phyloP scores from a whole-genome alignment of 2,797 vertebrate species.

The Chiloscyllium punctatum region DNA sequence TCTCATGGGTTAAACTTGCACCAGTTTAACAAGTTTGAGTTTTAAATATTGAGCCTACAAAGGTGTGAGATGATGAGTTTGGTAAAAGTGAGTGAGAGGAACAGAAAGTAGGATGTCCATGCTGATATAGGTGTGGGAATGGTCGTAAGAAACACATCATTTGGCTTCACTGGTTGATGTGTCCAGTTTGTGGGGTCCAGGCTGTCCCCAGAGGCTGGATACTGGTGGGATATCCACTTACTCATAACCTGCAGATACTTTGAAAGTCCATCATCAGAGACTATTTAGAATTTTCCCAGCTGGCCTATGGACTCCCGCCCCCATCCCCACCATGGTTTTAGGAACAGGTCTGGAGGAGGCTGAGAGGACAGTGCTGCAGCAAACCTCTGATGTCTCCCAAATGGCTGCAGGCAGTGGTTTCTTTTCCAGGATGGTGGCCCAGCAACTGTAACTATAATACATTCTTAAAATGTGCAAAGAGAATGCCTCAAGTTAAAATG shows the following conservation, averaged over 20 bases:
- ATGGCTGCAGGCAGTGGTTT: not conserved
- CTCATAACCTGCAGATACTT: not conserved
- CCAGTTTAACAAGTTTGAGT: not conserved
- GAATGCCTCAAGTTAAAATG: not conserved
- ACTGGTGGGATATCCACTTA: not conserved
- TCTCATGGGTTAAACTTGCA: not conserved
- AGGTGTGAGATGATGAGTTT: not conserved
- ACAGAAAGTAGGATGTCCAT: no score
- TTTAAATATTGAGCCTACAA: not conserved
- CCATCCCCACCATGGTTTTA: not conserved
- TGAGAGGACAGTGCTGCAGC: not conserved
- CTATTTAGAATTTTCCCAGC: not conserved
- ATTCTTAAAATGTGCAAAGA: not conserved
- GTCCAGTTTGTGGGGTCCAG: not conserved
- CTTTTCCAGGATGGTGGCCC: no score
- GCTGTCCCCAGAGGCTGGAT: not conserved
- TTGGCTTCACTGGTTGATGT: no score
- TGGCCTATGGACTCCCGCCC: not conserved
- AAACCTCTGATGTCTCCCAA: not conserved
- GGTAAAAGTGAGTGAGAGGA: not conserved
- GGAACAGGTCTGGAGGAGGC: not conserved
- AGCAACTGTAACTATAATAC: not conserved
- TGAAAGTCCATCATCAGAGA: not conserved
- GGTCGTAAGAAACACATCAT: not conserved
- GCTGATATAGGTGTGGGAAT: no score